Percentiles rank a stretch among this genome's conserved stretches.
Conservation (phyloP, 1,140 invertebrate genomes). For the Platyscapa corneri region DNA sequence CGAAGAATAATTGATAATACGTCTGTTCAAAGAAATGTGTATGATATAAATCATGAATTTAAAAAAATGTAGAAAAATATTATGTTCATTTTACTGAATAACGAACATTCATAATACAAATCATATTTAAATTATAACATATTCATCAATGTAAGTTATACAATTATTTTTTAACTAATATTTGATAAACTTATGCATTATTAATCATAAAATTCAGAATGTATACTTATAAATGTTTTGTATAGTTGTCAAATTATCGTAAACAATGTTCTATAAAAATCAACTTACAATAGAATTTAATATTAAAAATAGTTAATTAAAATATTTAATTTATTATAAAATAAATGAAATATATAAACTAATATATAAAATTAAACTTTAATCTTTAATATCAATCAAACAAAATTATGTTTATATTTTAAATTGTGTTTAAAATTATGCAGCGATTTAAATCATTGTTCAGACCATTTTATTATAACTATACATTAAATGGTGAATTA, state of each 20-base stretch:
- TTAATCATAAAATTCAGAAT: too few species aligned
- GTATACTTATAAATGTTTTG: too few species aligned
- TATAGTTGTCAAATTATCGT: too few species aligned
- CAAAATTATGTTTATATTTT: neutral
- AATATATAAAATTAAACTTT: conserved; percentile 17
- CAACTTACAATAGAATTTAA: neutral
- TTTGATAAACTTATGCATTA: too few species aligned
- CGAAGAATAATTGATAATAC: too few species aligned
- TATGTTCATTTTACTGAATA: neutral
- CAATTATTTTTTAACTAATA: too few species aligned
- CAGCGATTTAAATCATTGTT: neutral
- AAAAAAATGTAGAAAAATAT: neutral
- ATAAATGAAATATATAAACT: neutral
- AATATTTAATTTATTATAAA: neutral
- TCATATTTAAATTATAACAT: neutral
- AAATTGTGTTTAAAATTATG: neutral
- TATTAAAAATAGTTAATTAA: neutral
- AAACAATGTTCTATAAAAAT: too few species aligned
- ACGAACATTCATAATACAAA: neutral
- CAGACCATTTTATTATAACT: neutral
- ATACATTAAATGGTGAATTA: too few species aligned
- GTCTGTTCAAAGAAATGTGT: too few species aligned
- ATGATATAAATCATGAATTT: too few species aligned
- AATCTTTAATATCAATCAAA: too few species aligned
- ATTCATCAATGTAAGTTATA: neutral